Evolutionary conservation across 2,888 invertebrate genomes (phyloP), one percentile per base, ranked within the genome.

Genomic region (Steromphala cineraria): DNA sequence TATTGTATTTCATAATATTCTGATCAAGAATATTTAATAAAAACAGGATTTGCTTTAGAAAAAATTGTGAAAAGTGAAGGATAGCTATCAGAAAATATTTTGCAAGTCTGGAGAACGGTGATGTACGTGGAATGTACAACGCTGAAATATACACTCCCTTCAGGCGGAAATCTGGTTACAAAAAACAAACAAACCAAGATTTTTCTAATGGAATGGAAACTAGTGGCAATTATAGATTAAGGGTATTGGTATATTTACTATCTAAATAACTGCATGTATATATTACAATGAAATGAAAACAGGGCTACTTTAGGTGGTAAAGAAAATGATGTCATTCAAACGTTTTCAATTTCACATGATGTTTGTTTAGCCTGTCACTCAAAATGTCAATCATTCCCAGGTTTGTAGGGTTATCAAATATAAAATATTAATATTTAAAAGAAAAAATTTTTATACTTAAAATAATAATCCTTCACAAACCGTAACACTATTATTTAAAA

Each of bases 141-240:
- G 28, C 62, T 62, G 62, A 62, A 62, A 62, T 62, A 31, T 62
- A 62, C 24, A 62, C 62, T 28, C 28, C 62, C 62, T 62, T 24
- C 28, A 62, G 62, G 62, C 62, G 28, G 62, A 62, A 62, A 28
- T 62, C 62, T 28, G 28, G 62, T 62, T 62, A 62, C 62, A 24
- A 17, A 62, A 62, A 62, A 62, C 62, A 62, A 62, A 62, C 62
- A 62, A 17, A 31, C 28, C 62, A 24, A 19, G 28, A 31, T 62
- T 62, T 62, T 62, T 62, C 62, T 62, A 28, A 62, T 28, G 28
- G 62, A 62, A 62, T 28, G 28, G 62, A 62, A 62, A 31, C 62
- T 62, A 62, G 28, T 62, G 62, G 62, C 62, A 62, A 62, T 62
- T 62, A 62, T 28, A 62, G 62, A 62, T 62, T 62, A 62, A 62